These are phyloP conservation scores for Tetramorium simillimum DNA, from an alignment of 1,140 invertebrate genomes.

Conservation along the genomic window DNA sequence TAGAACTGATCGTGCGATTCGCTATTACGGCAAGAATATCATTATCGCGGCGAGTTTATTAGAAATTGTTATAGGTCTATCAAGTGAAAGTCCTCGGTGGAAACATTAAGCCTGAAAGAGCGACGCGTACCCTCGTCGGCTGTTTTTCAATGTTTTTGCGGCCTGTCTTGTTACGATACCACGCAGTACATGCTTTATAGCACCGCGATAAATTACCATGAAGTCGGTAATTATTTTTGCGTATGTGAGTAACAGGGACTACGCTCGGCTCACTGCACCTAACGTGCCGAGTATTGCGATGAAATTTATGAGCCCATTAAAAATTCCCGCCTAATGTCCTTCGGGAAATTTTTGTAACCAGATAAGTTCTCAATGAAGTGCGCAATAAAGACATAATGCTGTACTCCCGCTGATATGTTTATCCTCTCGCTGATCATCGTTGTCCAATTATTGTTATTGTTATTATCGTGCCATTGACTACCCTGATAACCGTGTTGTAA, in stretches of 20 bases:
- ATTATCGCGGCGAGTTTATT: conserved; percentile 8
- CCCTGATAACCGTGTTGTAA: not conserved
- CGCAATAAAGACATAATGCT: conserved; percentile 28
- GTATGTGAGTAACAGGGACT: conserved; percentile 19
- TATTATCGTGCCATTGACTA: not conserved
- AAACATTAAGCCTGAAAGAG: not conserved
- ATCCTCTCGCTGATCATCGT: not conserved
- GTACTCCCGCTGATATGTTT: not conserved
- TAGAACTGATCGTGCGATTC: not conserved
- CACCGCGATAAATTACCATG: conserved; percentile 49
- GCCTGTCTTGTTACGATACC: conserved; percentile 16
- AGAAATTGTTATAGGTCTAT: conserved; percentile 21
- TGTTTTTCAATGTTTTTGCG: conserved; percentile 2
- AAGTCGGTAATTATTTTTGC: conserved; percentile 53
- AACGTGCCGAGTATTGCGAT: conserved; percentile 28
- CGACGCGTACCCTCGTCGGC: not conserved
- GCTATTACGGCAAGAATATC: not conserved
- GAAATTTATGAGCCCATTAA: conserved; percentile 50
- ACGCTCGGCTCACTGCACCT: not conserved
- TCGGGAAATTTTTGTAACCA: conserved; percentile 23
- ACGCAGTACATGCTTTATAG: conserved; percentile 8
- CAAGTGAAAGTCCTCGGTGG: not conserved
- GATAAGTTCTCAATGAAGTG: conserved; percentile 15
- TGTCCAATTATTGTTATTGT: not conserved
- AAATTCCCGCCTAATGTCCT: conserved; percentile 41